Conservation (phyloP, 1,140 invertebrate species). For the Drosophila nigrodunni region DNA sequence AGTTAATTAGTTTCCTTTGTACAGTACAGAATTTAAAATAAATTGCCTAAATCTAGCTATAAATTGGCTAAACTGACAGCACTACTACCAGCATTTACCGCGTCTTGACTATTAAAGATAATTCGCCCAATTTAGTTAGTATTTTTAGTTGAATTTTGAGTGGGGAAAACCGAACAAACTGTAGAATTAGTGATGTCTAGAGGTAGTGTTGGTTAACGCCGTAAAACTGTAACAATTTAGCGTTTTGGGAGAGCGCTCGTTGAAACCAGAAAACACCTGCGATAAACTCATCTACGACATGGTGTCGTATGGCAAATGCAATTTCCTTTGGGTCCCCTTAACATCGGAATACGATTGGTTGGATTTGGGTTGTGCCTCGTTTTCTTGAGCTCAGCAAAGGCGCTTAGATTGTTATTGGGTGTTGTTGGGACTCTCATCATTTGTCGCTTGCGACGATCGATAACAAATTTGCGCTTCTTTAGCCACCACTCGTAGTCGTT, state of each 20-base stretch:
- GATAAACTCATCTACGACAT: neutral
- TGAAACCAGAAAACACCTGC: neutral
- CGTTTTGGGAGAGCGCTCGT: neutral
- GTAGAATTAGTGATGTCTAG: neutral
- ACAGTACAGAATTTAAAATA: too few species aligned
- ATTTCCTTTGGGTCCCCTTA: neutral
- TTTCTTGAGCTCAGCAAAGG: neutral
- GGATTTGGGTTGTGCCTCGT: neutral
- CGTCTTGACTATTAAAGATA: neutral
- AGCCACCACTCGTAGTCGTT: slow-evolving; percentile 30
- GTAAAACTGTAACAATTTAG: slow-evolving; percentile 9
- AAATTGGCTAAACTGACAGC: too few species aligned
- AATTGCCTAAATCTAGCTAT: too few species aligned
- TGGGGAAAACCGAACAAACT: neutral
- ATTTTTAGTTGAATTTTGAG: slow-evolving; percentile 13
- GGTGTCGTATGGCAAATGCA: neutral
- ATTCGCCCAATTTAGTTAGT: neutral
- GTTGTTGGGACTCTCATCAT: neutral
- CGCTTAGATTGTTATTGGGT: slow-evolving; percentile 6
- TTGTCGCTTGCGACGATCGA: slow-evolving; percentile 2
- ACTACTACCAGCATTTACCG: too few species aligned
- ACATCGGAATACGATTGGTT: too few species aligned
- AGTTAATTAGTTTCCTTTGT: too few species aligned
- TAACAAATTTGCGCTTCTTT: neutral
- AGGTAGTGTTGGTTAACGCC: slow-evolving; percentile 1